These are phyloP conservation scores for Natator depressus DNA, from an alignment of 2,113 vertebrate species.

Conservation along the genomic window DNA sequence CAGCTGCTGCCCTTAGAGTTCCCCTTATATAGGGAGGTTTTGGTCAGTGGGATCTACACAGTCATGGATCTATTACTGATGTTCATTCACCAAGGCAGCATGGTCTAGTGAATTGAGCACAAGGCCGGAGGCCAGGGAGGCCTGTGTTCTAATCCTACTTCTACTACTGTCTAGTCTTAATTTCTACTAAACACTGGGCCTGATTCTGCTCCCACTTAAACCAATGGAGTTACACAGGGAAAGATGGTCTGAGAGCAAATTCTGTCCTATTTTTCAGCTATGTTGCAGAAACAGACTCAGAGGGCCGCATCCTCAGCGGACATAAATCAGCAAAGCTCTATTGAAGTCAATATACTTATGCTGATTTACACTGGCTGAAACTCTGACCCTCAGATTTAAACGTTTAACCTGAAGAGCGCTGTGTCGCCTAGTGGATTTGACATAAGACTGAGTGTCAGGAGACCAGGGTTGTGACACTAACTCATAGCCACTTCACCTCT, in stretches of 20 bases:
- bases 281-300: background rate
- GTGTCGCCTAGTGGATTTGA: background rate
- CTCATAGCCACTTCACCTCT: background rate
- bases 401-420: background rate
- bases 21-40: background rate
- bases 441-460: background rate
- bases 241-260: background rate
- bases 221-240: background rate
- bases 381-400: background rate
- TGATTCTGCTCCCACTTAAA: background rate
- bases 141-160: background rate
- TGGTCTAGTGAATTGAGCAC: background rate
- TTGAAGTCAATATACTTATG: background rate
- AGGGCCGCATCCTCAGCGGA: background rate
- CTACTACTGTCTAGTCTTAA: background rate
- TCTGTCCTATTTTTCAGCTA: background rate
- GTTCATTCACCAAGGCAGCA: fast-evolving
- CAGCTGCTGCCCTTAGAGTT: background rate
- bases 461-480: background rate
- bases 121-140: background rate
- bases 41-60: background rate
- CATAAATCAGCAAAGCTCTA: background rate
- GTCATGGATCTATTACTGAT: background rate
- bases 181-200: background rate
- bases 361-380: background rate